A percentile compares a stretch with the other conserved stretches of the same genome.
These are phyloP conservation scores for Gonioctena quinquepunctata DNA, from an alignment of 1,140 invertebrate species.

Conservation along the genomic window DNA sequence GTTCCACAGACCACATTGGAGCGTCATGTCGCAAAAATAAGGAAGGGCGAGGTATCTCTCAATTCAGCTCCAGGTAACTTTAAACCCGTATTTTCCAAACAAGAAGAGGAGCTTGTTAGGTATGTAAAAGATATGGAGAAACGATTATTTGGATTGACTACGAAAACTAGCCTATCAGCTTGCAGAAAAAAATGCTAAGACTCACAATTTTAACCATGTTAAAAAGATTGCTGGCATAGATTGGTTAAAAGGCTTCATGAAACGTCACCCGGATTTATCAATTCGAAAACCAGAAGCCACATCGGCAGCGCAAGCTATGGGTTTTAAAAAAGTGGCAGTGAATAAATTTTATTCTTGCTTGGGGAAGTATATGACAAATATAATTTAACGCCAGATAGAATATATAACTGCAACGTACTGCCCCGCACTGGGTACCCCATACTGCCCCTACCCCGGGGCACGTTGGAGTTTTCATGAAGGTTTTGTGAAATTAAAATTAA, in stretches of 20 bases:
- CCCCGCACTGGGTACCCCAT: too few species aligned
- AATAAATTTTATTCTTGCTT: background rate
- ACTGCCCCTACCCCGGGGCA: too few species aligned
- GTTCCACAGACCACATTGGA: background rate
- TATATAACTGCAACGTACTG: background rate
- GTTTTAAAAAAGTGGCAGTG: background rate
- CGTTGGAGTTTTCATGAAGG: too few species aligned
- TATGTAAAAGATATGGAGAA: background rate
- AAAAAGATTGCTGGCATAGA: background rate
- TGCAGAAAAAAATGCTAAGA: conserved; percentile 27
- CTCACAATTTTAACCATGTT: background rate
- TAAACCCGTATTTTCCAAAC: background rate
- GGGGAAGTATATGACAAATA: background rate
- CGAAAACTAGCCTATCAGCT: conserved; percentile 26
- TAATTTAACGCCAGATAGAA: background rate
- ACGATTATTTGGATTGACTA: background rate
- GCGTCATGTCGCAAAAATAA: background rate
- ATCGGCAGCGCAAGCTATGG: conserved; percentile 34
- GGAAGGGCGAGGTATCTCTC: background rate
- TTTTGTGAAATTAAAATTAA: too few species aligned
- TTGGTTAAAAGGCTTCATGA: conserved; percentile 38
- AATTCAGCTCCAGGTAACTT: too few species aligned
- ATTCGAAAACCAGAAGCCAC: conserved; percentile 43
- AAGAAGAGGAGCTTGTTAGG: background rate
- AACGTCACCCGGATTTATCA: conserved; percentile 44